phyloP scores from a whole-genome alignment of 2,888 invertebrate species.

The Luffia ferchaultella region DNA sequence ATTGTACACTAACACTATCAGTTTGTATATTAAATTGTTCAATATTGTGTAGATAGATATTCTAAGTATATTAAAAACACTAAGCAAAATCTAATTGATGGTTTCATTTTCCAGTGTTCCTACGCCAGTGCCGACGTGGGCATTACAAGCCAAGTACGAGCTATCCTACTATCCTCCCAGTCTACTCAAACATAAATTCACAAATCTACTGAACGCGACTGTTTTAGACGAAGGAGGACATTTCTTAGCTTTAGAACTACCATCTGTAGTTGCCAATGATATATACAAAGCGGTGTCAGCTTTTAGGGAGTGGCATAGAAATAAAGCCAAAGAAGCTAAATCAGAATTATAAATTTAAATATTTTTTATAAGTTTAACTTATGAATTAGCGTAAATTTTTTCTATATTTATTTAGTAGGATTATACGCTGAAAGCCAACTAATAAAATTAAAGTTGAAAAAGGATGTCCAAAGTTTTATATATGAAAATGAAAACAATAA shows the following conservation, averaged over 20 bases:
- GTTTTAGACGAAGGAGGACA: conserved; percentile 79
- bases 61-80: too few species aligned
- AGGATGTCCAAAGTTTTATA: too few species aligned
- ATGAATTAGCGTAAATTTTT: neutral
- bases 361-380: neutral
- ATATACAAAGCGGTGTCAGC: conserved; percentile 44
- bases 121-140: conserved; percentile 71
- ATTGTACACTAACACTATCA: too few species aligned
- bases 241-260: conserved; percentile 83
- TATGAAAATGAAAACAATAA: too few species aligned
- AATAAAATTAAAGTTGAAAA: too few species aligned
- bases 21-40: too few species aligned
- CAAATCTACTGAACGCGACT: conserved; percentile 71
- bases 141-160: conserved; percentile 76
- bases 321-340: conserved; percentile 1
- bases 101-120: conserved; percentile 58
- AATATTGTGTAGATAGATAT: too few species aligned
- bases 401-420: neutral
- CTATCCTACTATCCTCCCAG: conserved; percentile 64
- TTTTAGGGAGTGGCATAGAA: conserved; percentile 15
- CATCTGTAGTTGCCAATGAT: conserved; percentile 72
- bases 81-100: too few species aligned
- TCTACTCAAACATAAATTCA: conserved; percentile 62
- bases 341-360: conserved; percentile 5
- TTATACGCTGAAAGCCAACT: too few species aligned